Conservation (phyloP, 1,140 invertebrate genomes). For the Anastatus disparis region DNA sequence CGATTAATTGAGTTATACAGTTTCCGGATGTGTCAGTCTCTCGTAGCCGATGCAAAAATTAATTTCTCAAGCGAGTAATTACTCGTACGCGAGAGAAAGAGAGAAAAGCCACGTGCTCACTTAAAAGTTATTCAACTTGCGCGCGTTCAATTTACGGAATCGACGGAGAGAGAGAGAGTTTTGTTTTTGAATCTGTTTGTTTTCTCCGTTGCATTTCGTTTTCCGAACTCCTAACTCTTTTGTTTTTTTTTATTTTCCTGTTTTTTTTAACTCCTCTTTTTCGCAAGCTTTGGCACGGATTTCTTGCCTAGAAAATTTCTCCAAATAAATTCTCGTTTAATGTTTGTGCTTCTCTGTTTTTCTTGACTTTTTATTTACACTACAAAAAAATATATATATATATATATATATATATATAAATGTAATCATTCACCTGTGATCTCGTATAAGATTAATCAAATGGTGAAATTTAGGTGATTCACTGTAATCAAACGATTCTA, state of each 20-base stretch:
- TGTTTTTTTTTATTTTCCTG: not conserved
- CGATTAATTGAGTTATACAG: no score
- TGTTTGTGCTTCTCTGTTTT: no score
- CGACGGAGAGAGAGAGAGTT: no score
- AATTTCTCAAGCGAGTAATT: slow-evolving; percentile 14
- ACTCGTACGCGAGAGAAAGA: not conserved
- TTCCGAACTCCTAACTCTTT: not conserved
- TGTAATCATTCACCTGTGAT: slow-evolving; percentile 6
- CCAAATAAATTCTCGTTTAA: no score
- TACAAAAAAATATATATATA: not conserved
- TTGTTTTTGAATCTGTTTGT: no score
- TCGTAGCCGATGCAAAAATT: not conserved
- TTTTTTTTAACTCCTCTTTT: not conserved
- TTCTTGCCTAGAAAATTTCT: not conserved
- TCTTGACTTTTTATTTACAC: not conserved
- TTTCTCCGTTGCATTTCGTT: no score
- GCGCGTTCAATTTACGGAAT: no score
- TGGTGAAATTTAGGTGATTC: not conserved
- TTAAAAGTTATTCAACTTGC: not conserved
- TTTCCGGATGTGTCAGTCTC: not conserved
- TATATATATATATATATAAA: no score
- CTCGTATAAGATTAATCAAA: not conserved
- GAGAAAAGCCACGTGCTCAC: slow-evolving; percentile 7
- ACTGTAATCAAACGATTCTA: slow-evolving; percentile 47
- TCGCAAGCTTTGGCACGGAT: not conserved